phyloP scores from a whole-genome alignment of 2,888 invertebrate species.

The Pediacus dermestoides region DNA sequence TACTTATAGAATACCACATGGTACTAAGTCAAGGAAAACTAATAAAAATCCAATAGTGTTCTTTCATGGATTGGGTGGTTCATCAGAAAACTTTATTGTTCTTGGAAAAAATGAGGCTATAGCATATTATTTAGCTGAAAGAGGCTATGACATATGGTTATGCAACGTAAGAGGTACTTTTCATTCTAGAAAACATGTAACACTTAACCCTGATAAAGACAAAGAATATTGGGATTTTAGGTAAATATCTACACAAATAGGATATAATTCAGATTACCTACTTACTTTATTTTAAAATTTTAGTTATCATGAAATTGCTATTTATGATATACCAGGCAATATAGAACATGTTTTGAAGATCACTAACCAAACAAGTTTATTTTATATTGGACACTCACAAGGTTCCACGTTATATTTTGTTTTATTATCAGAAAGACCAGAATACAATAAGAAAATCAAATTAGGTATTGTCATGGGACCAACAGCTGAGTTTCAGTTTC shows the following conservation, averaged over 20 bases:
- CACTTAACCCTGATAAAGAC: slow-evolving; percentile 28
- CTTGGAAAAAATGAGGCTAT: not conserved
- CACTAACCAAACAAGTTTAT: not conserved
- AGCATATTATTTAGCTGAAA: slow-evolving; percentile 4
- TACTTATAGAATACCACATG: slow-evolving; percentile 5
- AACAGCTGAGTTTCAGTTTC: not conserved
- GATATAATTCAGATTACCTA: too few species aligned
- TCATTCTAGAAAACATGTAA: not conserved
- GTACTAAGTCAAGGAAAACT: not conserved
- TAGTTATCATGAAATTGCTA: not conserved
- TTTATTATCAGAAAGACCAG: not conserved
- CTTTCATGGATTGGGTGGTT: not conserved
- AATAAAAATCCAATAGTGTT: slow-evolving; percentile 6
- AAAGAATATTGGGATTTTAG: too few species aligned
- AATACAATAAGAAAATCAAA: slow-evolving; percentile 2
- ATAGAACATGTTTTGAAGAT: not conserved
- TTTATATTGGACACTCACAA: not conserved
- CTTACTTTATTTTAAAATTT: too few species aligned
- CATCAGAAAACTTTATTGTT: slow-evolving; percentile 2
- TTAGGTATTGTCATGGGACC: not conserved
- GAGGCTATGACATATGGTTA: slow-evolving; percentile 10
- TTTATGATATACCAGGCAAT: not conserved
- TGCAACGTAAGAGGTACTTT: slow-evolving; percentile 4
- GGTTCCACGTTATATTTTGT: not conserved
- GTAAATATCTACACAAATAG: too few species aligned